Percentiles rank a stretch among this genome's conserved stretches.
These are phyloP conservation scores for Mactromeris polynyma DNA, from an alignment of 2,888 invertebrate genomes.

Conservation along the genomic window DNA sequence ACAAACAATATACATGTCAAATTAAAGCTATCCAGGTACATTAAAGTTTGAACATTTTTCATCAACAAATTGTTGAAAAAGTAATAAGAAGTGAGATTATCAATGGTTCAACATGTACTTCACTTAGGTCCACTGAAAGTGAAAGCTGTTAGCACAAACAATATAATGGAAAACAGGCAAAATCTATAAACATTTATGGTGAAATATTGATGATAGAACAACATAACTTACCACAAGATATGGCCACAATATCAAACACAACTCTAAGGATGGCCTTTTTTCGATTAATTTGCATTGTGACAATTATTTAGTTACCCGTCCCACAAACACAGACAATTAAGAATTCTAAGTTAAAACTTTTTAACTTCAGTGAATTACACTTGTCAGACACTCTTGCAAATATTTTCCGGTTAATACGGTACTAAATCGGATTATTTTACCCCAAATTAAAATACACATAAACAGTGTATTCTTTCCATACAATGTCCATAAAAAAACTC, in stretches of 20 bases:
- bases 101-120: not conserved
- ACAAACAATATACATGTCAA: too few species aligned
- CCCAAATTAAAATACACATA: too few species aligned
- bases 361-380: too few species aligned
- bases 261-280: slow-evolving; percentile 42
- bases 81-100: not conserved
- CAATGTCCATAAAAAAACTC: too few species aligned
- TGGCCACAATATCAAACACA: slow-evolving; percentile 31
- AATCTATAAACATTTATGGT: not conserved
- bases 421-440: too few species aligned
- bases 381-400: too few species aligned
- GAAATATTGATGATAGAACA: not conserved
- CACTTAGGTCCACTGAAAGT: not conserved
- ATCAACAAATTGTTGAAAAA: not conserved
- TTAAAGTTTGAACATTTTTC: not conserved
- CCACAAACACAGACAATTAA: not conserved
- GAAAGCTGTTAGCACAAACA: not conserved
- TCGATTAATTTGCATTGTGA: slow-evolving; percentile 30
- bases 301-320: not conserved
- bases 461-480: too few species aligned
- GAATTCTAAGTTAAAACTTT: too few species aligned
- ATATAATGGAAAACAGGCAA: not conserved
- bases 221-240: slow-evolving; percentile 43
- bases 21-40: not conserved
- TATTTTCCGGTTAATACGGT: too few species aligned